Base-by-base conservation (phyloP, 2,797 vertebrate species). In the Etheostoma perlongum region DNA sequence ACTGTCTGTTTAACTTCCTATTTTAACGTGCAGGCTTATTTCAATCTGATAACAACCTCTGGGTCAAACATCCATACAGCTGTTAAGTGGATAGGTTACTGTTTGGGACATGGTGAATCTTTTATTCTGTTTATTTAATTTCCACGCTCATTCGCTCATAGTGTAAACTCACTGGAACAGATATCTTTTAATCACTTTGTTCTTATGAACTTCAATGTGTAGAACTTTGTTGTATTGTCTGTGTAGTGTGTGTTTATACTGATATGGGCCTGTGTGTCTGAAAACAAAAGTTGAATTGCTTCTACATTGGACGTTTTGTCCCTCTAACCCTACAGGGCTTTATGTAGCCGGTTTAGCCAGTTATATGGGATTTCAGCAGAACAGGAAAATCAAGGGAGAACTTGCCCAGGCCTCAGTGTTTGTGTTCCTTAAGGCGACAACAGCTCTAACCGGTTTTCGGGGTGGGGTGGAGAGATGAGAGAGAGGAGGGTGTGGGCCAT, bases 361-460 rank as follows among this genome's bases (percentile, higher is more conserved):
- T 98, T 95, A 92, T 92, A 92, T 94, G 87, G 87, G 86, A 90
- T 93, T 95, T 96, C 89, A 94, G 96, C 89, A 95, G 92, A 97
- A 98, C 98, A 93, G 87, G 98, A 95, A 83, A 83, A 93, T 93
- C 93, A 67, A 96, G 97, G 96, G 90, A 68, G 89, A 94, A 93
- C 91, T 79, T 94, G 91, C 91, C 94, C 92, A 88, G 94, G 93
- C 95, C 90, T 95, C 91, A 73, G 92, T 94, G 93, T 95, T 97
- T 95, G 95, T 92, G 95, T 95, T 92, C 90, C 93, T 95, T 93
- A 95, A 95, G 96, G 93, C 19, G 72, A 81, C 90, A 94, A 97
- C 97, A 85, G 90, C 96, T 91, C 95, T 47, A 85, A 95, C 97
- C 87, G 93, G 98, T 99, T 96, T 81, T 89, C 81, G 85, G n/a